Percentiles rank a stretch among this genome's conserved stretches.
Evolutionary conservation across 2,113 vertebrate genomes (phyloP).

Genomic region (Cisticola juncidis): DNA sequence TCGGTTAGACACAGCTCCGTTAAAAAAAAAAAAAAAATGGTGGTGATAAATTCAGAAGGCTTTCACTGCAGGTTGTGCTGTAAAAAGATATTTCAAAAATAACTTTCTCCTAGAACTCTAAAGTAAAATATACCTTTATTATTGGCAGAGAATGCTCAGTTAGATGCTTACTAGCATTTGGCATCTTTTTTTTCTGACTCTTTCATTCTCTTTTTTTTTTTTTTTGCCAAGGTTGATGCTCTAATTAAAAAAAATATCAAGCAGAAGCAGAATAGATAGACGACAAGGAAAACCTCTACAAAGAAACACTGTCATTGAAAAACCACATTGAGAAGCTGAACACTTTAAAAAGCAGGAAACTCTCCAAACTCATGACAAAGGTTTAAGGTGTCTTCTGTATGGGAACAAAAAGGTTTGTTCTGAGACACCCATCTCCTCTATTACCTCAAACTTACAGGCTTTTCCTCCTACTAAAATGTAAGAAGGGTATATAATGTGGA

Average conservation of each 20-base stretch:
- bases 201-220: not conserved
- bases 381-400: not conserved
- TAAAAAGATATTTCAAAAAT: conserved; percentile 11
- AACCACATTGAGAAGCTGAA: not conserved
- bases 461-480: not conserved
- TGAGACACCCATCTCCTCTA: not conserved
- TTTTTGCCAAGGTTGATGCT: not conserved
- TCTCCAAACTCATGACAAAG: not conserved
- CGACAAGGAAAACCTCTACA: not conserved
- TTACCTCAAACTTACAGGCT: accelerated
- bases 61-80: not conserved
- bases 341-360: not conserved
- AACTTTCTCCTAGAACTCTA: not conserved
- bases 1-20: not conserved
- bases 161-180: not conserved
- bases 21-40: not conserved
- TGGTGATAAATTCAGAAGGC: not conserved
- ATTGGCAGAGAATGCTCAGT: not conserved
- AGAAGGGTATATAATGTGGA: not conserved
- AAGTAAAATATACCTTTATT: conserved; percentile 15
- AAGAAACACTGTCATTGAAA: not conserved
- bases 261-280: not conserved
- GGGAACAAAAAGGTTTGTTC: not conserved
- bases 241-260: not conserved
- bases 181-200: not conserved